A percentile compares a stretch with the other conserved stretches of the same genome.
phyloP scores from a whole-genome alignment of 2,797 vertebrate species.

The Characodon lateralis region DNA sequence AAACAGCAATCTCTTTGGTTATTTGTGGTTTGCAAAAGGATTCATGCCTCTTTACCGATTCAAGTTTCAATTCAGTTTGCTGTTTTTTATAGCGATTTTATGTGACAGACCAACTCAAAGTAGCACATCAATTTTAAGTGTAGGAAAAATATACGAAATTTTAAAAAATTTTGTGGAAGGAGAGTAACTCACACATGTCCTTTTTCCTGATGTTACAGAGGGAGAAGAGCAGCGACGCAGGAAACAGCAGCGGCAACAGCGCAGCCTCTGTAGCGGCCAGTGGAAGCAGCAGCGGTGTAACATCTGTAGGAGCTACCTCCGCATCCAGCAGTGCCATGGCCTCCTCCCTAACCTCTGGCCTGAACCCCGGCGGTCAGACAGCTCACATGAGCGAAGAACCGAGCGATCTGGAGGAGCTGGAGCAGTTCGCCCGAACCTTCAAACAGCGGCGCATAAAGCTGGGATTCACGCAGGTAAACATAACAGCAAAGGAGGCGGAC shows the following conservation, averaged over 20 bases:
- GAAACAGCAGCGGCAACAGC: constrained; percentile 33
- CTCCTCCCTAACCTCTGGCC: constrained; percentile 60
- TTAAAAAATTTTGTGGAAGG: neutral
- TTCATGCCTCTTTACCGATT: no score
- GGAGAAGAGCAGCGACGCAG: constrained; percentile 76
- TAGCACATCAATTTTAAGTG: no score
- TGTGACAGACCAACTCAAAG: no score
- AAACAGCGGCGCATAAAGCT: constrained; percentile 92
- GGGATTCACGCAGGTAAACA: constrained; percentile 89
- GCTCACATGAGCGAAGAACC: constrained; percentile 83
- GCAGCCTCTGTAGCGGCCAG: constrained; percentile 33
- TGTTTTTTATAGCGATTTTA: no score
- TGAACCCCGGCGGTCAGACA: constrained; percentile 69
- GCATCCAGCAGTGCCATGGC: constrained; percentile 67
- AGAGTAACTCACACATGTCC: neutral
- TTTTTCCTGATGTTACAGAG: constrained; percentile 64
- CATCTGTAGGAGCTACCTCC: constrained; percentile 59
- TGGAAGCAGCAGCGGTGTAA: constrained; percentile 39
- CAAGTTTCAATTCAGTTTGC: no score
- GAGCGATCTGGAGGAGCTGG: constrained; percentile 92
- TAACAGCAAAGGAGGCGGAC: accelerated
- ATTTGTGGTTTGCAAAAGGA: no score
- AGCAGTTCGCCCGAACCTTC: constrained; percentile 92
- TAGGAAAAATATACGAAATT: no score
- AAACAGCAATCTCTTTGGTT: no score